These are phyloP conservation scores for Imbricaverruca yamaguchii DNA, from an alignment of 2,888 invertebrate genomes.

Conservation along the genomic window DNA sequence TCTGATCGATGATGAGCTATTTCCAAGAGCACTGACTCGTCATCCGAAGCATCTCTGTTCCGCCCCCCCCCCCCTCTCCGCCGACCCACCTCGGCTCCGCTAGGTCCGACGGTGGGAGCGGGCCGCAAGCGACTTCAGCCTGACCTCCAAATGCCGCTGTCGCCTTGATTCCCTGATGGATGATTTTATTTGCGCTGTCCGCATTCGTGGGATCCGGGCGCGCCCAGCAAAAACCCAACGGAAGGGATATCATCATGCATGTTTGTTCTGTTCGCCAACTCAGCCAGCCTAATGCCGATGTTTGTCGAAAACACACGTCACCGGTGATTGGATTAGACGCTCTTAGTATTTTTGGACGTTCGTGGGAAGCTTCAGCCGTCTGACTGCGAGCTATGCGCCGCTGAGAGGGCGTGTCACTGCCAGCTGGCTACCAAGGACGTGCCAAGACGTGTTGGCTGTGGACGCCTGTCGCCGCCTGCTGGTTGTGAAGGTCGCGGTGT, in stretches of 20 bases:
- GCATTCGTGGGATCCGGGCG: neutral
- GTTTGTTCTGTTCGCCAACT: constrained; percentile 17
- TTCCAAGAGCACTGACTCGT: no score
- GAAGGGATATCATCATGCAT: constrained; percentile 9
- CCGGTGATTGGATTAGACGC: neutral
- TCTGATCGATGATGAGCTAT: no score
- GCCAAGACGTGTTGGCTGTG: neutral
- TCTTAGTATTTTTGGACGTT: neutral
- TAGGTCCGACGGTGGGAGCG: neutral
- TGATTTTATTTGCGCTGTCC: neutral
- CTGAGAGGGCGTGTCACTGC: neutral
- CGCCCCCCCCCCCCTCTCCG: no score
- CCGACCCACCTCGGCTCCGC: neutral
- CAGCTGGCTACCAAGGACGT: neutral
- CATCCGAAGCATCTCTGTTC: no score
- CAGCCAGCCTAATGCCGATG: neutral
- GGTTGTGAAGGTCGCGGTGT: no score
- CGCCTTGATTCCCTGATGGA: neutral
- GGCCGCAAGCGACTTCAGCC: no score
- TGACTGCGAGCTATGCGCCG: neutral
- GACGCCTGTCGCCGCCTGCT: no score
- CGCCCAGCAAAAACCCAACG: neutral
- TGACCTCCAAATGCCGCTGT: neutral
- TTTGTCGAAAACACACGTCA: constrained; percentile 8
- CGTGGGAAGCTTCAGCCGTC: neutral